phyloP scores from a whole-genome alignment of 2,797 vertebrate genomes.

The Sebastes goodei region DNA sequence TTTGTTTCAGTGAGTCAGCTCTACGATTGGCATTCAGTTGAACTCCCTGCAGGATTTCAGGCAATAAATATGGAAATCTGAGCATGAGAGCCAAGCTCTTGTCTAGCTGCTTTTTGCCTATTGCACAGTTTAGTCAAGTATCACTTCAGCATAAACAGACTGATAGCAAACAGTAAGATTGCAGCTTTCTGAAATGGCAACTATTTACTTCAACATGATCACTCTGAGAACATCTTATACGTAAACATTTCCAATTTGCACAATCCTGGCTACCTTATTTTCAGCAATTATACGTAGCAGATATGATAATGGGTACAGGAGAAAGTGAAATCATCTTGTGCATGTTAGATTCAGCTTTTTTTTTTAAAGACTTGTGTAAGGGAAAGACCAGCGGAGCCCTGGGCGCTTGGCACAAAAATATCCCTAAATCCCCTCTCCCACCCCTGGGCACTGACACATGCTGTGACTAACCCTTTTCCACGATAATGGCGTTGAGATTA shows the following conservation, averaged over 20 bases:
- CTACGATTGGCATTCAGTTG: constrained; percentile 81
- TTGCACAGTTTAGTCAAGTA: constrained; percentile 81
- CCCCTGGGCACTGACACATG: constrained; percentile 65
- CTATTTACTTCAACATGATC: constrained; percentile 57
- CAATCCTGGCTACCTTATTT: constrained; percentile 22
- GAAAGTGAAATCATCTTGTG: constrained; percentile 26
- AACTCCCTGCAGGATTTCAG: constrained; percentile 82
- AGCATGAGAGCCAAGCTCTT: constrained; percentile 78
- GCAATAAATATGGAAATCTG: constrained; percentile 87
- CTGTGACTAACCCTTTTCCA: constrained; percentile 71
- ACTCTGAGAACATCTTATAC: constrained; percentile 43
- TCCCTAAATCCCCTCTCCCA: constrained; percentile 65
- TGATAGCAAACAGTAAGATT: constrained; percentile 74
- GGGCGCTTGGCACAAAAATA: constrained; percentile 72
- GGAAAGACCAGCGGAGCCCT: constrained; percentile 59
- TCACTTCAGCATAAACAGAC: constrained; percentile 78
- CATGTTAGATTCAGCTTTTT: constrained; percentile 57
- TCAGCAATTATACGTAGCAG: constrained; percentile 27
- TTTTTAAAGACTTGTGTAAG: constrained; percentile 42
- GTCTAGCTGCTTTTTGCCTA: constrained; percentile 73
- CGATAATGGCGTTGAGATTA: constrained; percentile 60
- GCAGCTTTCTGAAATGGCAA: constrained; percentile 61
- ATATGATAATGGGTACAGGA: constrained; percentile 27
- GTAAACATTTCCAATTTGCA: constrained; percentile 35
- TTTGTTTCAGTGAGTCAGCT: constrained; percentile 73